A percentile compares a stretch with the other conserved stretches of the same genome.
Evolutionary conservation across 1,140 invertebrate genomes (phyloP).

Genomic region (Drosophila nigrodunni): DNA sequence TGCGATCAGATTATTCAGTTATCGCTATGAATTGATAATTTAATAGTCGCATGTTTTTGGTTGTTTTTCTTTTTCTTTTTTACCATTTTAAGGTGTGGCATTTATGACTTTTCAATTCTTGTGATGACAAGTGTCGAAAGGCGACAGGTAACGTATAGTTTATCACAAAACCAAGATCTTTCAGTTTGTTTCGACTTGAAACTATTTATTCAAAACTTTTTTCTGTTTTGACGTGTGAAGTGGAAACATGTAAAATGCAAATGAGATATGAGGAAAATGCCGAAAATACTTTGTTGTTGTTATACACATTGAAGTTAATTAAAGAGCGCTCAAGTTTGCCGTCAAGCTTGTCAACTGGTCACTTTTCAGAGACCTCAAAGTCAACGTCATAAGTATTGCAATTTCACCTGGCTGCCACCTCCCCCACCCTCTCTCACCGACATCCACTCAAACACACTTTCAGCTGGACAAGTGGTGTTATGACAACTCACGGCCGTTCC

Average conservation of each 20-base stretch:
- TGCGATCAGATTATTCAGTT: constrained; percentile 17
- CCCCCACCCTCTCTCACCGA: not conserved
- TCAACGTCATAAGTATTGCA: constrained; percentile 40
- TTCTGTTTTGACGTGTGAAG: constrained; percentile 11
- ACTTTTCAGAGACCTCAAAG: constrained; percentile 35
- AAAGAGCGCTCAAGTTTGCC: constrained; percentile 46
- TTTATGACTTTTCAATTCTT: constrained; percentile 33
- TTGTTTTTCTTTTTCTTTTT: not conserved
- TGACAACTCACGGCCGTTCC: constrained; percentile 66
- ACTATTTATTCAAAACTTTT: constrained; percentile 2
- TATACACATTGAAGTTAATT: constrained; percentile 52
- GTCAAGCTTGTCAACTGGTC: constrained; percentile 35
- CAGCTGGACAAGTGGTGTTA: constrained; percentile 37
- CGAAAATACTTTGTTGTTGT: constrained; percentile 18
- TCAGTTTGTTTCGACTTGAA: constrained; percentile 19
- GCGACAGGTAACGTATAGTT: constrained; percentile 16
- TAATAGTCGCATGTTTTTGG: not conserved
- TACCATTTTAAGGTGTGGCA: constrained; percentile 51
- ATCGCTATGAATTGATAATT: constrained; percentile 40
- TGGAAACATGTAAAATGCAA: constrained; percentile 30
- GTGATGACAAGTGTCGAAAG: constrained; percentile 66
- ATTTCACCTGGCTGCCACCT: constrained; percentile 37
- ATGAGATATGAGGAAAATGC: constrained; percentile 23
- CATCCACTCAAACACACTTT: not conserved
- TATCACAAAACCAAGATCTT: constrained; percentile 54